These are phyloP conservation scores for Globicephala melas DNA, from an alignment of 2,113 vertebrate species.

Conservation along the genomic window DNA sequence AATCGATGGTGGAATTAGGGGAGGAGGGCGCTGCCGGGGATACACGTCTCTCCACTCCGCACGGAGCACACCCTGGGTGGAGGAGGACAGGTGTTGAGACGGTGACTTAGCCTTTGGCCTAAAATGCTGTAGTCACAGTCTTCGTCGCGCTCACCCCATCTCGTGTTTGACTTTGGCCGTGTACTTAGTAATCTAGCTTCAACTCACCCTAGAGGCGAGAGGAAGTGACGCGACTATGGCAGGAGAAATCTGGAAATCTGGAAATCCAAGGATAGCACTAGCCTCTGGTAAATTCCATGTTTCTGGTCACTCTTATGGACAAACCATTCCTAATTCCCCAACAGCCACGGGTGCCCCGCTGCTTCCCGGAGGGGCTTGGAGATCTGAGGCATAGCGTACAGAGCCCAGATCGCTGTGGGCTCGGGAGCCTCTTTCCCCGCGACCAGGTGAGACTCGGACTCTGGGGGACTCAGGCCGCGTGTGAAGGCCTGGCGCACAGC, in stretches of 20 bases:
- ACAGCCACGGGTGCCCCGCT: background rate
- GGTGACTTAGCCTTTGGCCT: background rate
- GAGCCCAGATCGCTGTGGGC: background rate
- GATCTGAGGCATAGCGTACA: background rate
- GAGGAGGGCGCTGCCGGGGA: background rate
- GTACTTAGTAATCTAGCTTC: background rate
- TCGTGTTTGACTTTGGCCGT: background rate
- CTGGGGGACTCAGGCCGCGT: background rate
- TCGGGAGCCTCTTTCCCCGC: accelerated
- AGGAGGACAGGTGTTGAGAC: background rate
- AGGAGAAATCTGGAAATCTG: background rate
- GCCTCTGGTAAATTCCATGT: background rate
- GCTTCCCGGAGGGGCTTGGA: background rate
- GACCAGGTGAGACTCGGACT: background rate
- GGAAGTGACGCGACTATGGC: background rate
- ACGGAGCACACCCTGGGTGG: background rate
- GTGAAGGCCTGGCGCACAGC: background rate
- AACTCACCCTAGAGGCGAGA: background rate
- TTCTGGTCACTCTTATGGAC: background rate
- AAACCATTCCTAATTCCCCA: background rate
- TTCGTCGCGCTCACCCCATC: accelerated
- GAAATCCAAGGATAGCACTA: background rate
- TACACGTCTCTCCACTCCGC: background rate
- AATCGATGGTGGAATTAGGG: background rate
- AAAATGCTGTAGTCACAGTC: background rate